phyloP scores from a whole-genome alignment of 2,888 invertebrate species.

The Stenodema calcarata region DNA sequence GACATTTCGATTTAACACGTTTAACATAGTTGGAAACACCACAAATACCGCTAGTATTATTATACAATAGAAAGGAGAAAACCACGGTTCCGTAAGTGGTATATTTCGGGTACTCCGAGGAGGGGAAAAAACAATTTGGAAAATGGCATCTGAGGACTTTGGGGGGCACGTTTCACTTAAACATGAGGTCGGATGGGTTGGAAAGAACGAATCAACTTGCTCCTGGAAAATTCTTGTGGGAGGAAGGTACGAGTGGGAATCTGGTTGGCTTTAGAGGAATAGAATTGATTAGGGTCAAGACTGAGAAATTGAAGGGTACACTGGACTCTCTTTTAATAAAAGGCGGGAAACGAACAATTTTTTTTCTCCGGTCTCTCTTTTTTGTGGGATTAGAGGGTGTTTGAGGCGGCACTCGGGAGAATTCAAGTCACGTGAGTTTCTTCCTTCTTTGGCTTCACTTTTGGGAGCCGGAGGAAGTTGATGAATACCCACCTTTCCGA shows the following conservation, averaged over 20 bases:
- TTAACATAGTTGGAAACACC: too few relatives aligned
- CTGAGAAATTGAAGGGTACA: constrained; percentile 2
- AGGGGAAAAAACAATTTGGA: neutral
- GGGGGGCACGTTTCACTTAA: neutral
- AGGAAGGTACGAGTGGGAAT: neutral
- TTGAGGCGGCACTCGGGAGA: neutral
- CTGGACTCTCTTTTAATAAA: neutral
- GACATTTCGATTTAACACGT: too few relatives aligned
- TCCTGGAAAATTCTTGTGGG: neutral
- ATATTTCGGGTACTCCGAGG: neutral
- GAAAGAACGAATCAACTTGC: neutral
- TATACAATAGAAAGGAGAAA: too few relatives aligned
- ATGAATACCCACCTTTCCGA: neutral
- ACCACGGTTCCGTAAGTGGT: neutral
- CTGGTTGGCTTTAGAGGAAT: neutral
- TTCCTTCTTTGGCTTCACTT: neutral
- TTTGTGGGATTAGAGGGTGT: neutral
- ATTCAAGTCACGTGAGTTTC: constrained; percentile 6
- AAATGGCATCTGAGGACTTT: neutral
- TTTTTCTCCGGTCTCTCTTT: neutral
- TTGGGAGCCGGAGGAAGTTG: neutral
- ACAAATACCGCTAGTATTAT: too few relatives aligned
- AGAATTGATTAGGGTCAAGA: constrained; percentile 24
- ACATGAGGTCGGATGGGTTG: neutral
- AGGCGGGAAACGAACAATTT: neutral